Evolutionary conservation across 2,113 vertebrate species (phyloP).

Genomic region (Gopherus flavomarginatus): DNA sequence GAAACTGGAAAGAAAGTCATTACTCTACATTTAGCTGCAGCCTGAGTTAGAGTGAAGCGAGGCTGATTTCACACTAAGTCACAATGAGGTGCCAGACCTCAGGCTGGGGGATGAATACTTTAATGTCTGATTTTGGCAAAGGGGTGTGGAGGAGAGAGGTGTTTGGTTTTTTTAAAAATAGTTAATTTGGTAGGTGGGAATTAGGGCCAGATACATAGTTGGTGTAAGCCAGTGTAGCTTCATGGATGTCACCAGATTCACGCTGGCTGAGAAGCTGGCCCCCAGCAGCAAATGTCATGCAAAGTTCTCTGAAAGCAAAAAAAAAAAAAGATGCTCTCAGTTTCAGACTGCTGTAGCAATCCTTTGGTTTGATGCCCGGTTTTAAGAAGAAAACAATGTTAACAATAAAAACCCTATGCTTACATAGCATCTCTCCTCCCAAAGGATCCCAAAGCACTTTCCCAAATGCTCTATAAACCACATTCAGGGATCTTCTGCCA

Average conservation of each 20-base stretch:
- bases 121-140: constrained; percentile 5
- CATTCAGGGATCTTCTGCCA: not conserved
- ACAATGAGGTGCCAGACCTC: constrained; percentile 17
- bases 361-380: not conserved
- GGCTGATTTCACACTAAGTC: not conserved
- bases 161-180: not conserved
- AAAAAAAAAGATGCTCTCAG: not conserved
- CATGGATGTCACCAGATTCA: not conserved
- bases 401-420: accelerated
- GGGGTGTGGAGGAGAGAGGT: not conserved
- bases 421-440: not conserved
- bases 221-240: not conserved
- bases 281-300: too few relatives aligned
- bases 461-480: not conserved
- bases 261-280: not conserved
- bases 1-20: constrained; percentile 58
- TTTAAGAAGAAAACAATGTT: not conserved
- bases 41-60: constrained; percentile 26
- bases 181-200: constrained; percentile 23
- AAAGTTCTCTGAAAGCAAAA: not conserved
- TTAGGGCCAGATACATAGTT: not conserved
- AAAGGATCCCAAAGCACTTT: not conserved
- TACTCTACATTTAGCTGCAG: constrained; percentile 38
- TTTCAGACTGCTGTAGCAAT: accelerated
- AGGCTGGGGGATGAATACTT: constrained; percentile 2